phyloP scores from a whole-genome alignment of 37 sponge, comb jelly and placozoan species.

The Bolinopsis microptera region DNA sequence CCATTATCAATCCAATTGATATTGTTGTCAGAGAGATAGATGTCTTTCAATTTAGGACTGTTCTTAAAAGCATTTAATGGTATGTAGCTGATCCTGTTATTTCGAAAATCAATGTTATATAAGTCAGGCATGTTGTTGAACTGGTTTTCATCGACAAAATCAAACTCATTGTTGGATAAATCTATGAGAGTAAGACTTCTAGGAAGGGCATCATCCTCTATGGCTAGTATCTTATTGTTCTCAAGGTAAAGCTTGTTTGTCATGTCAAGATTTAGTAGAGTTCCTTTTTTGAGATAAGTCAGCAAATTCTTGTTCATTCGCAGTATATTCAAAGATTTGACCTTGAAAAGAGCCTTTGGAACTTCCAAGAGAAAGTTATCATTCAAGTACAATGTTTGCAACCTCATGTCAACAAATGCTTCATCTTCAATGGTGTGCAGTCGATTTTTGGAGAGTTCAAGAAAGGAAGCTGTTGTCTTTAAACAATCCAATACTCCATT shows the following conservation, averaged over 20 bases:
- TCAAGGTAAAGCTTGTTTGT: conserved; percentile 31
- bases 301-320: neutral
- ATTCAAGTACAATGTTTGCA: neutral
- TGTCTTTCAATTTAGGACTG: neutral
- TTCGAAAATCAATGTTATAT: neutral
- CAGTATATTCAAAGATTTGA: neutral
- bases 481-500: neutral
- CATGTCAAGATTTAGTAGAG: neutral
- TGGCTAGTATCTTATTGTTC: conserved; percentile 4
- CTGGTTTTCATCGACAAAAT: conserved; percentile 39
- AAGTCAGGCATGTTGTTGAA: conserved; percentile 50
- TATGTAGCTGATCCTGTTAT: conserved; percentile 49
- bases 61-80: conserved; percentile 7
- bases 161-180: neutral
- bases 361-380: conserved; percentile 22
- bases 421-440: neutral
- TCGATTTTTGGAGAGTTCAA: conserved; percentile 10
- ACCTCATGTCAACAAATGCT: conserved; percentile 29
- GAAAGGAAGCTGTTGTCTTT: neutral
- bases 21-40: neutral
- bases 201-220: conserved; percentile 57
- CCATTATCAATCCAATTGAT: conserved; percentile 42
- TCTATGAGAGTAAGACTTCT: neutral
- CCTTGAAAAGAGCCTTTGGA: conserved; percentile 7
- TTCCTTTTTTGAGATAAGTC: neutral